Conservation (phyloP, 2,888 invertebrate genomes). For the Lepidochitona cinerea region DNA sequence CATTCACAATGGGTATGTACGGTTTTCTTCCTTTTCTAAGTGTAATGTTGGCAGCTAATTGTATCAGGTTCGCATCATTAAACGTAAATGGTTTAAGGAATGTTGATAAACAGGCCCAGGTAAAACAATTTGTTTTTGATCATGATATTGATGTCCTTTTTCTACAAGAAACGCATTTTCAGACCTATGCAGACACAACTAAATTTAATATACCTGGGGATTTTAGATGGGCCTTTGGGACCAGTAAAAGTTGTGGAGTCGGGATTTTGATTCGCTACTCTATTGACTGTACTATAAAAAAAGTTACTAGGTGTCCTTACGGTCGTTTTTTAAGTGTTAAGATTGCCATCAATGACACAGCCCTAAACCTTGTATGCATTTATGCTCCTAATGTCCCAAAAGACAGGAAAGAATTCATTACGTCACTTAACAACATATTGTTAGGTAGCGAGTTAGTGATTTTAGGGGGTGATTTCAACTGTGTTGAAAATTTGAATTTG, state of each 20-base stretch:
- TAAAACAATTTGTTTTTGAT: no score
- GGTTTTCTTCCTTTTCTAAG: no score
- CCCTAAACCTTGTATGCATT: background rate
- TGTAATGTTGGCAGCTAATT: no score
- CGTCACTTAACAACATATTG: background rate
- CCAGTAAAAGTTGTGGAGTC: background rate
- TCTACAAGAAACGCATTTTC: background rate
- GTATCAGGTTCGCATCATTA: background rate
- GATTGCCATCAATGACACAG: background rate
- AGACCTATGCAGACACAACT: background rate
- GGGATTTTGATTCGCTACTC: background rate
- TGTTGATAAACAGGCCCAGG: background rate
- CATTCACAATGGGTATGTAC: no score
- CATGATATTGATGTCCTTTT: background rate
- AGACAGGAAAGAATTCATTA: background rate
- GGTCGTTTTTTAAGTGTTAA: background rate
- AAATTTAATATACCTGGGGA: background rate
- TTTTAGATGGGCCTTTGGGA: background rate
- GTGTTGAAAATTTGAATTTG: no score
- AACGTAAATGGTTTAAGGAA: background rate
- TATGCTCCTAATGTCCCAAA: background rate
- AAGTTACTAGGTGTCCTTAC: background rate
- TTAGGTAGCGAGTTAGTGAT: constrained; percentile 4
- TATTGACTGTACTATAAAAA: background rate
- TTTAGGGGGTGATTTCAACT: constrained; percentile 27